Conservation (phyloP, 1,140 invertebrate genomes). For the Alviniconcha marisindica region DNA sequence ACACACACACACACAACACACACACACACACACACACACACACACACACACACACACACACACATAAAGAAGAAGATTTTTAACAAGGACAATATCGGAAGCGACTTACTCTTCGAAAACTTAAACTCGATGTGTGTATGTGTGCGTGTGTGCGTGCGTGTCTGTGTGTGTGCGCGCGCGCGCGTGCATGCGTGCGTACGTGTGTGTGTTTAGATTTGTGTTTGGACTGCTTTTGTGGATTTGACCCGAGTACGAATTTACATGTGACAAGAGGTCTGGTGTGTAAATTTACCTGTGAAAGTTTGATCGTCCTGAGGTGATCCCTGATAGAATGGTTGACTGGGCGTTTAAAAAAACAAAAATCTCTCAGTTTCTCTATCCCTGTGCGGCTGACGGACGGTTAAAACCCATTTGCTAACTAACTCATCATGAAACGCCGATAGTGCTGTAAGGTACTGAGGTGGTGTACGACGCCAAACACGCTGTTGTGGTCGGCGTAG, state of each 20-base stretch:
- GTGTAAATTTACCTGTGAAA: too few species aligned
- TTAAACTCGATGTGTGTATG: not conserved
- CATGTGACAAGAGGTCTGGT: not conserved
- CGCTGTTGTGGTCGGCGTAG: not conserved
- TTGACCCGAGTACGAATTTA: not conserved
- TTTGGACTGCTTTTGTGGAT: not conserved
- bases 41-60: too few species aligned
- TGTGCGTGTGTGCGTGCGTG: slow-evolving; percentile 15
- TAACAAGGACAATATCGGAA: too few species aligned
- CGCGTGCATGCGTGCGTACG: slow-evolving; percentile 18
- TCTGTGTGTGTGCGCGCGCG: not conserved
- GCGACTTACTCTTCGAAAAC: too few species aligned
- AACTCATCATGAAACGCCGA: too few species aligned
- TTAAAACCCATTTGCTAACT: not conserved
- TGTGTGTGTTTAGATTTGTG: not conserved
- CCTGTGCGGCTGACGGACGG: too few species aligned
- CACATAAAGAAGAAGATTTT: not conserved
- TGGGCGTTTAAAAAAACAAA: too few species aligned
- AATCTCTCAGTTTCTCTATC: too few species aligned
- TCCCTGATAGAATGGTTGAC: too few species aligned
- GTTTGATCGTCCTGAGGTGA: too few species aligned
- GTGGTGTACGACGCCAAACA: not conserved
- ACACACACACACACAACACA: not conserved
- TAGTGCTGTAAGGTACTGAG: not conserved
- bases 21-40: not conserved